These are phyloP conservation scores for Peromyscus maniculatus DNA, from an alignment of 2,113 vertebrate genomes.

Conservation along the genomic window DNA sequence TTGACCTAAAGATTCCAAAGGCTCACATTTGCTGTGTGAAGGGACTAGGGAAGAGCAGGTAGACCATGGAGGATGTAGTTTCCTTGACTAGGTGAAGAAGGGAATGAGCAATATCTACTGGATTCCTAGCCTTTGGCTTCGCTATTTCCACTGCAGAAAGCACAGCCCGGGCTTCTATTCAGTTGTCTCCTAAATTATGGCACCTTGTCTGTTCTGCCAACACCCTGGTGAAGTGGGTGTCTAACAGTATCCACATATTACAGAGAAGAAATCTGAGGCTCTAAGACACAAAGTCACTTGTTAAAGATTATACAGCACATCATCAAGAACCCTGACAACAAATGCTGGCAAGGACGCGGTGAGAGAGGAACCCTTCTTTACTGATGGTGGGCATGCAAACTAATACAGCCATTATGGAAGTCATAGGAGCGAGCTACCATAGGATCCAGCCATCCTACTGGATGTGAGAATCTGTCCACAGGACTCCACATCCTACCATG, in stretches of 20 bases:
- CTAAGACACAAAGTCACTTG: background rate
- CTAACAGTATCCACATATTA: background rate
- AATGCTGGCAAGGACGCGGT: background rate
- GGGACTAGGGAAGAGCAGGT: background rate
- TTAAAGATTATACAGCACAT: background rate
- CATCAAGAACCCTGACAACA: background rate
- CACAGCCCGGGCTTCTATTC: background rate
- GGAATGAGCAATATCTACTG: background rate
- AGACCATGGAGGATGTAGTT: background rate
- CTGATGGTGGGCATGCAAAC: background rate
- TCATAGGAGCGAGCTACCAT: background rate
- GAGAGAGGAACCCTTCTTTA: background rate
- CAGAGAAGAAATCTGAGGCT: constrained; percentile 46
- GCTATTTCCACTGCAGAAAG: background rate
- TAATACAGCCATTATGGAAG: background rate
- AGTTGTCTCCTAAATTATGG: background rate
- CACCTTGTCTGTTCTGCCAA: background rate
- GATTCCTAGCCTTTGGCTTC: background rate
- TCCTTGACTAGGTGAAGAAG: background rate
- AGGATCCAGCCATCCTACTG: background rate
- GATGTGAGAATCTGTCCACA: background rate
- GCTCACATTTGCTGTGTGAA: background rate
- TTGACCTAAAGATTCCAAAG: constrained; percentile 33
- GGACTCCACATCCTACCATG: background rate
- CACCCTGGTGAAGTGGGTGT: background rate